phyloP scores from a whole-genome alignment of 1,140 invertebrate genomes.

The Micrasema minimum region DNA sequence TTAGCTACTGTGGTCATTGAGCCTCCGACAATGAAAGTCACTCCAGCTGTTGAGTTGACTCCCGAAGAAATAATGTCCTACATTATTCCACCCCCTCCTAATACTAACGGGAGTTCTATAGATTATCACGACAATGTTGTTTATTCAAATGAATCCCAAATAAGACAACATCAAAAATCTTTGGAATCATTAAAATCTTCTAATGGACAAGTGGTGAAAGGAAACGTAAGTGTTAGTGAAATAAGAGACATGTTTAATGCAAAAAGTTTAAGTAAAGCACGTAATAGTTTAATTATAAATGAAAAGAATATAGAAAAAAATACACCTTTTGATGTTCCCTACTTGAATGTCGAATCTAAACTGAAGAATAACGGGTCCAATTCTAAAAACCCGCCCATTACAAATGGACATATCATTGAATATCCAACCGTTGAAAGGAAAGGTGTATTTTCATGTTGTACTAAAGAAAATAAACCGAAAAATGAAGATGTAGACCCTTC shows the following conservation, averaged over 20 bases:
- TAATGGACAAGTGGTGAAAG: constrained; percentile 65
- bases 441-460: constrained; percentile 75
- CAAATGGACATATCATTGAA: constrained; percentile 68
- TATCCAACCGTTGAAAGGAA: constrained; percentile 75
- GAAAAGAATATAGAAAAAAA: constrained; percentile 58
- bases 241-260: constrained; percentile 66
- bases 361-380: constrained; percentile 60
- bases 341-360: constrained; percentile 63
- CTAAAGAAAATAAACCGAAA: constrained; percentile 68
- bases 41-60: constrained; percentile 77
- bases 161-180: constrained; percentile 55
- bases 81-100: constrained; percentile 84
- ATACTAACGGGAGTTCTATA: constrained; percentile 61
- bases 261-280: constrained; percentile 64
- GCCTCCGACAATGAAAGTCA: constrained; percentile 76
- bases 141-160: constrained; percentile 61
- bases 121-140: constrained; percentile 56
- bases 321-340: constrained; percentile 43
- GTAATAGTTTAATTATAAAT: constrained; percentile 65
- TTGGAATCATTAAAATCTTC: constrained; percentile 51
- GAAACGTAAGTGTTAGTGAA: constrained; percentile 64
- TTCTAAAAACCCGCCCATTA: constrained; percentile 60
- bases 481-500: constrained; percentile 57
- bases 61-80: constrained; percentile 83
- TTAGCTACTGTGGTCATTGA: constrained; percentile 85